phyloP scores from a whole-genome alignment of 2,797 vertebrate genomes.

The Paramormyrops hopkinsi region DNA sequence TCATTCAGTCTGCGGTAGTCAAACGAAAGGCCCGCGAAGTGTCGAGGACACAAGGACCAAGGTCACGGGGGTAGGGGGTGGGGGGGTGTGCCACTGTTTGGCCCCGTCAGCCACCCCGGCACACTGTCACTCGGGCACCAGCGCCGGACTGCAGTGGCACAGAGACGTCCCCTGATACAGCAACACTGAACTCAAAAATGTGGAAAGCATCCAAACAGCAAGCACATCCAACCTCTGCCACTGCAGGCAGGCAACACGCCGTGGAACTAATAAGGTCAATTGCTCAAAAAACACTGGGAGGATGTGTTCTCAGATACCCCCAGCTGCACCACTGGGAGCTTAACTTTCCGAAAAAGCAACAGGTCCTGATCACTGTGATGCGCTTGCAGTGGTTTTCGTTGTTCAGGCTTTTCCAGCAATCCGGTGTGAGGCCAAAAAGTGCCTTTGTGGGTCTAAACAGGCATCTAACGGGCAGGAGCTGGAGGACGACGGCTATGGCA shows the following conservation, averaged over 20 bases:
- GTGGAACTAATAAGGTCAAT: constrained; percentile 42
- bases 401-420: neutral
- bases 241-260: neutral
- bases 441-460: neutral
- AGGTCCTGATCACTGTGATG: neutral
- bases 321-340: neutral
- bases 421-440: neutral
- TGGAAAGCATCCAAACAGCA: neutral
- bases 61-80: constrained; percentile 40
- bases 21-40: constrained; percentile 62
- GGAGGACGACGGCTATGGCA: neutral
- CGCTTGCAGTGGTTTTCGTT: neutral
- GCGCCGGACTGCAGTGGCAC: neutral
- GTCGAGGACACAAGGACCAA: constrained; percentile 56
- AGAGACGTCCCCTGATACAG: neutral
- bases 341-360: neutral
- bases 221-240: neutral
- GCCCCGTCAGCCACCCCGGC: neutral
- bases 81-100: neutral
- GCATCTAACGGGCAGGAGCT: neutral
- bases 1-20: constrained; percentile 57
- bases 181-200: neutral
- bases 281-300: constrained; percentile 43
- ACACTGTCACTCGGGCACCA: neutral
- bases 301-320: constrained; percentile 29